Conservation (phyloP, 1,140 invertebrate genomes). For the Hycleus cichorii region DNA sequence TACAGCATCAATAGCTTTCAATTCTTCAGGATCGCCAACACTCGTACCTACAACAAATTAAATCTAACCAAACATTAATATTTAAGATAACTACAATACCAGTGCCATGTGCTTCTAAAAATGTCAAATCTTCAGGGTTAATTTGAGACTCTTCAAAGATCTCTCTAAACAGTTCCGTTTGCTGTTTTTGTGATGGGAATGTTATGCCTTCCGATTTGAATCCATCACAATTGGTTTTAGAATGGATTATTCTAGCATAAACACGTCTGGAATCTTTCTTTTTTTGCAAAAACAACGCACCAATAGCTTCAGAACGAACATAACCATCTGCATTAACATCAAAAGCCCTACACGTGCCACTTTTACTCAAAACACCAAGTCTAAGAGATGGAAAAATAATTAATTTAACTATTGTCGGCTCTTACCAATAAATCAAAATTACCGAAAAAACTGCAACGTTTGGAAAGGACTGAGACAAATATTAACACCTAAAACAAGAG, state of each 20-base stretch:
- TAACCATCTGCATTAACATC: constrained; percentile 75
- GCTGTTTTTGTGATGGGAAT: constrained; percentile 78
- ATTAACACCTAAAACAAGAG: constrained; percentile 79
- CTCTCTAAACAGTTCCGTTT: constrained; percentile 69
- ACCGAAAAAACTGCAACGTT: constrained; percentile 72
- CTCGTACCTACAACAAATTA: constrained; percentile 41
- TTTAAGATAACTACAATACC: constrained; percentile 35
- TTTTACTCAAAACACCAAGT: constrained; percentile 74
- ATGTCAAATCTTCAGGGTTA: constrained; percentile 62
- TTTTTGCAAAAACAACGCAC: constrained; percentile 74
- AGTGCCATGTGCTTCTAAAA: constrained; percentile 89
- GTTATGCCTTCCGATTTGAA: constrained; percentile 73
- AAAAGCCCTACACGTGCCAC: constrained; percentile 85
- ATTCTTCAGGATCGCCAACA: constrained; percentile 50
- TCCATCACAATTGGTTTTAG: constrained; percentile 77
- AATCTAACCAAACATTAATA: too few relatives aligned
- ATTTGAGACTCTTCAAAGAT: constrained; percentile 82
- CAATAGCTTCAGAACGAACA: constrained; percentile 68
- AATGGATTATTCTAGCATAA: constrained; percentile 52
- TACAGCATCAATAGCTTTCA: constrained; percentile 71
- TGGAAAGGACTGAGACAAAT: constrained; percentile 79
- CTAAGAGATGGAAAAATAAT: constrained; percentile 36
- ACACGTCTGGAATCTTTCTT: constrained; percentile 66
- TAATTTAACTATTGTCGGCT: neutral
- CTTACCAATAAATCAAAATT: constrained; percentile 5